Conservation (phyloP, 30 jellyfish, hydroid and myxozoan genomes). For the Aurelia coerulea region DNA sequence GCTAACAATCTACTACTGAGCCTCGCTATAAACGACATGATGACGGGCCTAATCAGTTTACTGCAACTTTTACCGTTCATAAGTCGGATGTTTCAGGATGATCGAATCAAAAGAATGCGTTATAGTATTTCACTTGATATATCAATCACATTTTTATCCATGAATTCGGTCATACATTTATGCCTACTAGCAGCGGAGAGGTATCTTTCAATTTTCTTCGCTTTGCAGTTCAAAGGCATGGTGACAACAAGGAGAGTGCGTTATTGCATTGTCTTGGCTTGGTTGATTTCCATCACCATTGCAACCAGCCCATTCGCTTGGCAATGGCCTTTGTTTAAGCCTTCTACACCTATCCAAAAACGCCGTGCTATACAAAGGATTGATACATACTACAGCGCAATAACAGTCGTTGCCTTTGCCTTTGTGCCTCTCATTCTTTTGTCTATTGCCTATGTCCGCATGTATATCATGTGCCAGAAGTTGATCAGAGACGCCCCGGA, state of each 20-base stretch:
- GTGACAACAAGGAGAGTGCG: conserved; percentile 80
- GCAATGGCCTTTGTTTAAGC: conserved; percentile 56
- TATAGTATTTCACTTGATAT: conserved; percentile 55
- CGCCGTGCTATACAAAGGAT: conserved; percentile 9
- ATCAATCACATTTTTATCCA: conserved; percentile 37
- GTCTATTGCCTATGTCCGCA: conserved; percentile 45
- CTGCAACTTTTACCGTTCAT: conserved; percentile 66
- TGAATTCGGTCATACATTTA: conserved; percentile 79
- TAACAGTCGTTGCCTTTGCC: conserved; percentile 29
- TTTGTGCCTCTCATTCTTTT: conserved; percentile 40
- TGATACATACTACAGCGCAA: conserved; percentile 39
- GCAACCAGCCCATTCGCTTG: conserved; percentile 74
- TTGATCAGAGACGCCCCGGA: conserved; percentile 62
- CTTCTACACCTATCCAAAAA: neutral
- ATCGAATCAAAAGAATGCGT: neutral
- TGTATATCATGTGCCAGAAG: conserved; percentile 51
- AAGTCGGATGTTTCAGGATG: conserved; percentile 4
- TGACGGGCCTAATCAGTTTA: conserved; percentile 71
- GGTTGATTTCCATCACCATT: conserved; percentile 58
- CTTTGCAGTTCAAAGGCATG: conserved; percentile 79
- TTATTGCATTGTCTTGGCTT: conserved; percentile 46
- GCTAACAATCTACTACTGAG: conserved; percentile 81
- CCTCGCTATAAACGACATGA: conserved; percentile 80
- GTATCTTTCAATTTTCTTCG: conserved; percentile 80
- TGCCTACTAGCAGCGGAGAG: conserved; percentile 83